These are phyloP conservation scores for Heterodera schachtii DNA, from an alignment of 1,140 invertebrate species.

Conservation along the genomic window DNA sequence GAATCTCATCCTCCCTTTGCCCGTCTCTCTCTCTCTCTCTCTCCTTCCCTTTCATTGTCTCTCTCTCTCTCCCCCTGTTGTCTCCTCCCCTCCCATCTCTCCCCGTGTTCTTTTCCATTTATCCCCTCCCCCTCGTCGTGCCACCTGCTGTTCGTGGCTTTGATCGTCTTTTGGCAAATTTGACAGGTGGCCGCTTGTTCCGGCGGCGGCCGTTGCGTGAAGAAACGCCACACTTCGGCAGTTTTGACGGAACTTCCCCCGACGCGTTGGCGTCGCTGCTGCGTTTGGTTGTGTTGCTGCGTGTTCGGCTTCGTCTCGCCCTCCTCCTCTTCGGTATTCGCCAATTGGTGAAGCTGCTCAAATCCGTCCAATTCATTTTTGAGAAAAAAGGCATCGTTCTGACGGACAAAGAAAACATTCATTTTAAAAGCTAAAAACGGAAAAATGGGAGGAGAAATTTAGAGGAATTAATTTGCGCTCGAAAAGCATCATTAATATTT, in stretches of 20 bases:
- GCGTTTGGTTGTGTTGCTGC: slow-evolving; percentile 1
- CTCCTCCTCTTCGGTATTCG: slow-evolving; percentile 2
- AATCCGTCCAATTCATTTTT: not conserved
- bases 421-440: too few species aligned
- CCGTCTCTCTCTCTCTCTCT: too few species aligned
- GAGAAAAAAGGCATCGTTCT: not conserved
- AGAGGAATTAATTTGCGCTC: too few species aligned
- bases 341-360: not conserved
- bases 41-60: too few species aligned
- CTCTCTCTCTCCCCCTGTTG: too few species aligned
- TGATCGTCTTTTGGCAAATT: slow-evolving; percentile 44
- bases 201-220: slow-evolving; percentile 35
- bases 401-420: not conserved
- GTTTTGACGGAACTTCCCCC: slow-evolving; percentile 46
- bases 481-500: too few species aligned
- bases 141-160: slow-evolving; percentile 52
- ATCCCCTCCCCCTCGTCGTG: too few species aligned
- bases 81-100: too few species aligned
- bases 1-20: too few species aligned
- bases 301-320: not conserved
- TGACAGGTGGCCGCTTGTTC: slow-evolving; percentile 48
- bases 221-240: slow-evolving; percentile 48
- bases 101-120: too few species aligned
- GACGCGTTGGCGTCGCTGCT: slow-evolving; percentile 30
- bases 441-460: too few species aligned